Evolutionary conservation across 2,797 vertebrate genomes (phyloP).

Genomic region (Lepidocolaptes lacrymiger): DNA sequence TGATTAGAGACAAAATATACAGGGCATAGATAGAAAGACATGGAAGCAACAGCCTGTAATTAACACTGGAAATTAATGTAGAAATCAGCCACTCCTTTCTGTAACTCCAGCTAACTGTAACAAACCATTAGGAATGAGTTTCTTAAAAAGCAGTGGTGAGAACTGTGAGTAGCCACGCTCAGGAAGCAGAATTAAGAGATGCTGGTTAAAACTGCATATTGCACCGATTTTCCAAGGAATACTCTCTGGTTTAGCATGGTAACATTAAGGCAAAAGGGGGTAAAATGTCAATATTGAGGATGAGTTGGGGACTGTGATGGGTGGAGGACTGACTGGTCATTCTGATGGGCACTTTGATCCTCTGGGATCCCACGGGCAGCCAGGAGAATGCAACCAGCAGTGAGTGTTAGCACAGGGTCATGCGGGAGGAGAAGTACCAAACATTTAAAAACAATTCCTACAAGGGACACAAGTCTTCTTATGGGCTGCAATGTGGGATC

Average conservation of each 20-base stretch:
- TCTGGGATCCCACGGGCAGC: constrained; percentile 81
- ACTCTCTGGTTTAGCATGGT: constrained; percentile 45
- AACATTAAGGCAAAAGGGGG: constrained; percentile 60
- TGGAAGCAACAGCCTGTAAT: constrained; percentile 17
- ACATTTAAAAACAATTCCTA: constrained; percentile 78
- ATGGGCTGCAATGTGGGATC: constrained; percentile 99
- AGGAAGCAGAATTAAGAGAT: constrained; percentile 66
- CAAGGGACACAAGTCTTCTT: constrained; percentile 93
- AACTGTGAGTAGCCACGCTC: neutral
- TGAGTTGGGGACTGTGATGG: neutral
- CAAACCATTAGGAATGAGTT: neutral
- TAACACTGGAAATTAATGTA: constrained; percentile 16
- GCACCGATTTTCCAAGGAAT: constrained; percentile 29
- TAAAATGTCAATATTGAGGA: neutral
- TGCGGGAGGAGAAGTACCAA: constrained; percentile 68
- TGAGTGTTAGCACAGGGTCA: constrained; percentile 32
- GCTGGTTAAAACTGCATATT: constrained; percentile 36
- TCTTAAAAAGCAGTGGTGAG: constrained; percentile 31
- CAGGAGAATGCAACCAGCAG: constrained; percentile 83
- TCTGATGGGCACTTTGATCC: constrained; percentile 79
- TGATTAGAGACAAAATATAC: constrained; percentile 30
- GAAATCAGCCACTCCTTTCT: neutral
- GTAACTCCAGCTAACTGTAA: neutral
- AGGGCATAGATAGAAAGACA: constrained; percentile 1
- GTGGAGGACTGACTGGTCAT: constrained; percentile 53